Evolutionary conservation across 2,113 vertebrate species (phyloP).

Genomic region (Narcine bancroftii): DNA sequence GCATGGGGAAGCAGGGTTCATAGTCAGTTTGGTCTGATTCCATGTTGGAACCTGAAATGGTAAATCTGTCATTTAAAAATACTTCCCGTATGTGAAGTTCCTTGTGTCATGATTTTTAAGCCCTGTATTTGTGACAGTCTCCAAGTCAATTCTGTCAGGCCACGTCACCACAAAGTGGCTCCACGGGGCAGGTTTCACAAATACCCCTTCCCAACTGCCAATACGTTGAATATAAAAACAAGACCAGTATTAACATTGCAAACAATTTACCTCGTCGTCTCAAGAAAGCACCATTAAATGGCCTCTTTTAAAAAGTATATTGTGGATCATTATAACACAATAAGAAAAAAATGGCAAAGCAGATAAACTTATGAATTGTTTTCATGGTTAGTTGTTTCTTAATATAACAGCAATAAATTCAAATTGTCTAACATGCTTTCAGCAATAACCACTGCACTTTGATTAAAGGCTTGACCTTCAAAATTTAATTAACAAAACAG

Average conservation of each 20-base stretch:
- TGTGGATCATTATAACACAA: not conserved
- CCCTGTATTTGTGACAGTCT: not conserved
- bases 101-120: too few species aligned
- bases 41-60: not conserved
- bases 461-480: conserved; percentile 34
- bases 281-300: not conserved
- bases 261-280: not conserved
- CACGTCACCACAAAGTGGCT: not conserved
- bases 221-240: not conserved
- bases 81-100: not conserved
- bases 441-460: conserved; percentile 31
- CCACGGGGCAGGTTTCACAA: not conserved
- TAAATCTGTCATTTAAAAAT: not conserved
- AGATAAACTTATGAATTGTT: conserved; percentile 19
- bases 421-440: conserved; percentile 26
- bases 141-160: not conserved
- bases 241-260: not conserved
- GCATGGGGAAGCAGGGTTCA: not conserved
- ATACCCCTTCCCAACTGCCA: not conserved
- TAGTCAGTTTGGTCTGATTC: not conserved
- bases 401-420: conserved; percentile 8
- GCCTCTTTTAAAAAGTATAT: not conserved
- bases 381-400: conserved; percentile 12
- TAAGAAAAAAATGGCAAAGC: conserved; percentile 15
- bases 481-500: conserved; percentile 35